Evolutionary conservation across 2,113 vertebrate species (phyloP), one percentile per base, ranked within the genome.

Genomic region (Xyrauchen texanus): DNA sequence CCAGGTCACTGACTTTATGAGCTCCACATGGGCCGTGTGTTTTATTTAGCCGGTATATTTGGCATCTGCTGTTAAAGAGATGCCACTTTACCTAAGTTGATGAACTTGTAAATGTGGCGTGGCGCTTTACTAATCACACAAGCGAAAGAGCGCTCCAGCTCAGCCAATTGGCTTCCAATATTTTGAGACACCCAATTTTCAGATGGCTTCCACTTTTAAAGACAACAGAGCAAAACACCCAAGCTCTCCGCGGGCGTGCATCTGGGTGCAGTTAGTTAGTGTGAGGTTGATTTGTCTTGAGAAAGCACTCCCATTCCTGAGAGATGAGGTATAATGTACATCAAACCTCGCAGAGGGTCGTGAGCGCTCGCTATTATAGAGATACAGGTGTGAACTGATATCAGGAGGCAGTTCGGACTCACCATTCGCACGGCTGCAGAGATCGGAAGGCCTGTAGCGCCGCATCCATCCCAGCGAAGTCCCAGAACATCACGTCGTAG

Each of bases 401-500:
- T 34, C 65, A 15, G 46, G 53, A 52, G 4, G 47, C 4, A 46
- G 15, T 7, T 5, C 15, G 34, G 52, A 70, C 72, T 85, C 91
- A 98, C 98, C 98, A 98, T 78, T 99, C 97, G 84, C 97, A 99
- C 6, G 98, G 97, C 84, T 98, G 96, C 47, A 98, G 90, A 3
- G 96, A 95, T 15, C 97, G 88, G 92, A 99, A 99, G 75, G 98
- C 95, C 78, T 97, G 95, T 71, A 99, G 93, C 68, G 96, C 92
- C 16, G 94, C 92, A 78, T 99, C 97, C 98, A 99, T 99, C 83
- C 98, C 98, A 64, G 98, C 98, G 89, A 99, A 99, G 88, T 99
- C 98, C 97, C 98, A 99, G 90, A 99, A 98, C 47, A 94, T 94
- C 62, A 99, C 95, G 45, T 98, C 96, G 9, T 93, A 99, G 73